Percentiles rank a stretch among this genome's conserved stretches.
Evolutionary conservation across 2,888 invertebrate genomes (phyloP).

Genomic region (Parnassius orleans): DNA sequence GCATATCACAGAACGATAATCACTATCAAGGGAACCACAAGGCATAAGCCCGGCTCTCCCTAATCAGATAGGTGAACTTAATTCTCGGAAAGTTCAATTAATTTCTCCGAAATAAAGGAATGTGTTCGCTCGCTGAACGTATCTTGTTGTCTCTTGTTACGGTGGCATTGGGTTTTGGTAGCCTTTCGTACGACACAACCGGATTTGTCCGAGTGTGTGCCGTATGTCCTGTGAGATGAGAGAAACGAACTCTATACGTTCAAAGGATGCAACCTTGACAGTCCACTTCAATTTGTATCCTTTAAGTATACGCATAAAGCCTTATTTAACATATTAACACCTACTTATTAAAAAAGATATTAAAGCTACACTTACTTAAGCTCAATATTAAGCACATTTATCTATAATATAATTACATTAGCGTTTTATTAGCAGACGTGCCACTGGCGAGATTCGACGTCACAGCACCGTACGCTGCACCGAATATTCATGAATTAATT

Average conservation of each 20-base stretch:
- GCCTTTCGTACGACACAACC: constrained; percentile 51
- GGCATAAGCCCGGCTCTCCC: constrained; percentile 36
- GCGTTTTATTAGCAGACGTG: background rate
- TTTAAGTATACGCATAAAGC: constrained; percentile 36
- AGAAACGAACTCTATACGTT: constrained; percentile 39
- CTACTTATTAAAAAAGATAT: too few species aligned
- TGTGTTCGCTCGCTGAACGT: constrained; percentile 52
- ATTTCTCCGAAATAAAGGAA: constrained; percentile 65
- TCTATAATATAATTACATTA: background rate
- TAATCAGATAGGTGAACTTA: constrained; percentile 60
- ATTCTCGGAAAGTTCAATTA: constrained; percentile 68
- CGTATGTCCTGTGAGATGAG: constrained; percentile 1
- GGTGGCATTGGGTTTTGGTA: constrained; percentile 53
- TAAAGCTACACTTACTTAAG: too few species aligned
- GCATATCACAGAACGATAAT: constrained; percentile 31
- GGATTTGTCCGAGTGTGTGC: constrained; percentile 50
- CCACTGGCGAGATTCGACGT: background rate
- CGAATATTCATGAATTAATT: background rate
- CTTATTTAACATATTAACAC: constrained; percentile 34
- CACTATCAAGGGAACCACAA: constrained; percentile 30
- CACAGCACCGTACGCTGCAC: background rate
- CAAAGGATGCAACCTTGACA: constrained; percentile 37
- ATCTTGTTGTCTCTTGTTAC: constrained; percentile 54
- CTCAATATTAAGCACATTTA: background rate
- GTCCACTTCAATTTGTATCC: constrained; percentile 39